Base-by-base conservation (phyloP, 2,888 invertebrate genomes). In the Stenchaetothrips biformis region DNA sequence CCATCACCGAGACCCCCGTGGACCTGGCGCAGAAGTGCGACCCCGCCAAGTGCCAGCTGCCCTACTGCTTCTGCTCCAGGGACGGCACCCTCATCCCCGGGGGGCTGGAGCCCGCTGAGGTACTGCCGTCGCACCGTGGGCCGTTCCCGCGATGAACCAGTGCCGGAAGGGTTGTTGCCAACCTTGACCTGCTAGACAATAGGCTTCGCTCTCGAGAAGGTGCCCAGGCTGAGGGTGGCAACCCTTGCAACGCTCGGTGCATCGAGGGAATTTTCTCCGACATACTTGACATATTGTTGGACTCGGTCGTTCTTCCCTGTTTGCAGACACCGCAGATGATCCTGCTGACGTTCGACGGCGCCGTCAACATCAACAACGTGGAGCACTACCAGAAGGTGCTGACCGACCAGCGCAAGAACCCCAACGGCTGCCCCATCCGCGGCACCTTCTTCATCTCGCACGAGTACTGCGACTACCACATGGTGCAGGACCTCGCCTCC, bases 401-500 rank as follows among this genome's bases (percentile, higher is more conserved):
- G 86, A 91, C 91, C 85, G 91, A 90, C 82, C 92, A 93, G 85
- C 89, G 94, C 83, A 90, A 92, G 85, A 97, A 97, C 88, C 95
- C 96, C 78, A 97, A 98, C 86, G 95, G 94, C 21, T 97, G 97
- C 85, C 91, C 92, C 21, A 92, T 97, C 83, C 92, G 91, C 83
- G 97, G 96, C 82, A 98, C 98, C 7, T 98, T 97, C 90, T 98
- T 97, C 89, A 90, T 96, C 83, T 94, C 96, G 8, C 98, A 98
- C 86, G 91, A 91, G 83, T 93, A 89, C 89, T 96, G 96, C 85
- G 97, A 98, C 88, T 98, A 98, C 88, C 94, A 93, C 84, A 95
- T 95, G 92, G 94, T 96, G 27, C 96, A 98, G 87, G 90, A 94
- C 85, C 89, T 97, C 80, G 95, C 95, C 80, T 93, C 94, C 84